phyloP scores from a whole-genome alignment of 2,888 invertebrate genomes.

The Stenolophus ochropezus region DNA sequence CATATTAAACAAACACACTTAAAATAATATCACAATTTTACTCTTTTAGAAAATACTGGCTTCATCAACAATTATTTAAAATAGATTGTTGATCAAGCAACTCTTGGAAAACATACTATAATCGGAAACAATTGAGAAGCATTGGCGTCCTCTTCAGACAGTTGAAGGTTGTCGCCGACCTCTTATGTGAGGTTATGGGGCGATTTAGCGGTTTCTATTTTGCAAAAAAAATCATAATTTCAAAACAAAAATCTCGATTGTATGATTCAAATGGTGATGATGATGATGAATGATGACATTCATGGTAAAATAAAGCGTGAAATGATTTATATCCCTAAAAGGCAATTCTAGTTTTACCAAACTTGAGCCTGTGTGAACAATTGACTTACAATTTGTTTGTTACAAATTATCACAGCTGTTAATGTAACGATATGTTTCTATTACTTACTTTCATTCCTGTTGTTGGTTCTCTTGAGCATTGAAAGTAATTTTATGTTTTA shows the following conservation, averaged over 20 bases:
- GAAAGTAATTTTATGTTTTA: constrained; percentile 82
- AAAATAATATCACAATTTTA: constrained; percentile 50
- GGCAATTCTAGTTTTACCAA: constrained; percentile 50
- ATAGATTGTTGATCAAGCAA: constrained; percentile 23
- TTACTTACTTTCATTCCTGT: constrained; percentile 38
- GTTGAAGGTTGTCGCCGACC: constrained; percentile 55
- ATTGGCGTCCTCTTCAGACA: constrained; percentile 55
- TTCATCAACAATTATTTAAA: constrained; percentile 28
- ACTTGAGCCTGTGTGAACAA: constrained; percentile 13
- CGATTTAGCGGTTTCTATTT: constrained; percentile 54
- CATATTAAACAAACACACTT: neutral
- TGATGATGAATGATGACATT: constrained; percentile 27
- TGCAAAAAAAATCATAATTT: constrained; percentile 45
- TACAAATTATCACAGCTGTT: constrained; percentile 1
- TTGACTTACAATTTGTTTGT: constrained; percentile 1
- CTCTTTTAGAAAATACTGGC: constrained; percentile 53
- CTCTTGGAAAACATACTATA: constrained; percentile 20
- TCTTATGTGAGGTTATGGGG: constrained; percentile 58
- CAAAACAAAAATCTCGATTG: constrained; percentile 38
- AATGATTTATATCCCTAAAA: constrained; percentile 36
- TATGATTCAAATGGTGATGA: constrained; percentile 9
- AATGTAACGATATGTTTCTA: neutral
- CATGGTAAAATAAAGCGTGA: constrained; percentile 51
- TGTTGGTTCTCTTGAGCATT: constrained; percentile 62
- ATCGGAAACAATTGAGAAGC: constrained; percentile 49